phyloP scores from a whole-genome alignment of 1,140 invertebrate species.

The Drosophila pectinifera region DNA sequence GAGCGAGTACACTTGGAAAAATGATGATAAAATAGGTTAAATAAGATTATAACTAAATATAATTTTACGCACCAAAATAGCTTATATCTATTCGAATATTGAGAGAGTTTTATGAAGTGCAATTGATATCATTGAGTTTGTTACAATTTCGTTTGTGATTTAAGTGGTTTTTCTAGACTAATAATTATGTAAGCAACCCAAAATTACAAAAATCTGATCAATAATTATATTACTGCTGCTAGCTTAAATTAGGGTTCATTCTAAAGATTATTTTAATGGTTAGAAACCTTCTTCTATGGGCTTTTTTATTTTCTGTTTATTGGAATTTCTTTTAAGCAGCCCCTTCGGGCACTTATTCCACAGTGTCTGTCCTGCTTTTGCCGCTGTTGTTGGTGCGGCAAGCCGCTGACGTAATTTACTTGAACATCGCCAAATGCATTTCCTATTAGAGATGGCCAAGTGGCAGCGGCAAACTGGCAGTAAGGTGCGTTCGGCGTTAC shows the following conservation, averaged over 20 bases:
- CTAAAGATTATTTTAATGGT: not conserved
- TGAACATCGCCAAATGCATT: conserved; percentile 75
- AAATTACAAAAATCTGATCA: too few species aligned
- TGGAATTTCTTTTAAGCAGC: conserved; percentile 73
- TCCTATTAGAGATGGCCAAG: conserved; percentile 52
- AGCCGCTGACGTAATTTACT: conserved; percentile 78
- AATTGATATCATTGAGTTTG: too few species aligned
- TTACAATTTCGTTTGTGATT: too few species aligned
- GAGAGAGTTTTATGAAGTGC: not conserved
- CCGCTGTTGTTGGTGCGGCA: conserved; percentile 38
- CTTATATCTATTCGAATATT: not conserved
- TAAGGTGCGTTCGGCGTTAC: conserved; percentile 44
- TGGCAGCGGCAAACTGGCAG: conserved; percentile 10
- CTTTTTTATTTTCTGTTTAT: too few species aligned
- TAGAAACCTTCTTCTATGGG: too few species aligned
- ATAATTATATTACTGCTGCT: too few species aligned
- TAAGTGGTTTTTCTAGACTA: too few species aligned
- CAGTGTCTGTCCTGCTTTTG: conserved; percentile 1
- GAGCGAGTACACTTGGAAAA: conserved; percentile 7
- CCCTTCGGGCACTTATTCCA: conserved; percentile 70
- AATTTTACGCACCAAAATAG: not conserved
- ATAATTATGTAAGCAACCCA: too few species aligned
- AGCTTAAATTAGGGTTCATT: not conserved
- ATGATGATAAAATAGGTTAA: not conserved
- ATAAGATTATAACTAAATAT: not conserved